phyloP scores from a whole-genome alignment of 2,888 invertebrate genomes.

The Cybosia mesomella region DNA sequence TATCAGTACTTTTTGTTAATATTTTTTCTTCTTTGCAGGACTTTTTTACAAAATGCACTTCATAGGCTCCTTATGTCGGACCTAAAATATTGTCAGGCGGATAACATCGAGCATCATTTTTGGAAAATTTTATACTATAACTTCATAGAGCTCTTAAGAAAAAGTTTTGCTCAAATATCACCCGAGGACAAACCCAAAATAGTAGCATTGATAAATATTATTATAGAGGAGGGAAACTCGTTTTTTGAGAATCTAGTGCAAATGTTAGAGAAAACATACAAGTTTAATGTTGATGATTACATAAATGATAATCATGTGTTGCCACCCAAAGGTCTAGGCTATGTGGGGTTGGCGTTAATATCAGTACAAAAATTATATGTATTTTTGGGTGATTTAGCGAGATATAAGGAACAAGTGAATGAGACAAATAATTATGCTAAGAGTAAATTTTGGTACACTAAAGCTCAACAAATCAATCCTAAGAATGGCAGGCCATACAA shows the following conservation, averaged over 20 bases:
- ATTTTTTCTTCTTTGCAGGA: conserved; percentile 60
- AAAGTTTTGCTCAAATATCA: conserved; percentile 88
- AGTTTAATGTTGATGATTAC: conserved; percentile 90
- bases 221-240: conserved; percentile 92
- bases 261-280: conserved; percentile 91
- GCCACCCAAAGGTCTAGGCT: conserved; percentile 89
- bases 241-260: conserved; percentile 93
- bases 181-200: conserved; percentile 89
- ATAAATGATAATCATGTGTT: conserved; percentile 87
- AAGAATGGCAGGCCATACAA: conserved; percentile 98
- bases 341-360: conserved; percentile 92
- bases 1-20: neutral
- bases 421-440: conserved; percentile 93
- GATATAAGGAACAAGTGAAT: conserved; percentile 95
- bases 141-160: conserved; percentile 93
- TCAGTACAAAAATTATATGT: conserved; percentile 95
- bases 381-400: conserved; percentile 96
- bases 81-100: conserved; percentile 94
- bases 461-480: conserved; percentile 97
- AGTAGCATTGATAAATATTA: conserved; percentile 88
- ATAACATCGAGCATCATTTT: conserved; percentile 95
- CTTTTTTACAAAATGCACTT: conserved; percentile 90
- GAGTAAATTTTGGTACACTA: conserved; percentile 94
- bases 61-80: conserved; percentile 91
- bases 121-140: conserved; percentile 97